Evolutionary conservation across 1,140 invertebrate species (phyloP), one percentile per base, ranked within the genome.

Genomic region (Galleria mellonella): DNA sequence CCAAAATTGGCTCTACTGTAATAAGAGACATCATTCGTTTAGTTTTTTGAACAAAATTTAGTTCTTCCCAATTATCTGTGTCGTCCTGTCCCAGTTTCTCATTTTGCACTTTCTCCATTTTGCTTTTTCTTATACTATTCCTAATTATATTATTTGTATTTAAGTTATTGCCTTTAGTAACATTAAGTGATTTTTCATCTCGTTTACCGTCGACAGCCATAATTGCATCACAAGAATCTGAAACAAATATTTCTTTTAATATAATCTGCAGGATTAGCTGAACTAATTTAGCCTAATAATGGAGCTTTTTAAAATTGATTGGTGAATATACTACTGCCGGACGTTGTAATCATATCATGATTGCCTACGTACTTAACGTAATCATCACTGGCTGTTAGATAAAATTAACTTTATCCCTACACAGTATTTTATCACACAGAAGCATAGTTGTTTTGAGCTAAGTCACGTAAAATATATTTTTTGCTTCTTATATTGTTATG

Each of bases 1-100:
- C 92, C 27, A 94, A 71, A 81, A 94, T 92, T 0, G 93, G 93
- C 63, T 95, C 93, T 3, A 94, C 92, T 0, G 93, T 94, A 28
- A 94, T 92, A 59, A 93, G 90, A 23, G 88, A 87, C n/a, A 83
- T 79, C 61, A 92, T 79, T 27, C 87, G 75, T 41, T 65, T 83
- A 29, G 86, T 63, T 61, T 89, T 90, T 60, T 91, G 86, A 29
- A 75, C 78, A 66, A 89, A 86, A 33, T 76, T 72, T 55, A 89
- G 71, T 31, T 72, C 69, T 47, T 70, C 77, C 77, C 83, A 88
- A 48, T 43, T 52, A 8, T 71, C 71, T 44, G 60, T 60, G 32
- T 60, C 53, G 15, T 46, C 36, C 29, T 69, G 55, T 5, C 65
- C 51, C 7, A 38, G 47, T 45, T 64, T 72, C 0, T 43, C 47